phyloP scores from a whole-genome alignment of 1,140 invertebrate species.

The Diachasmimorpha longicaudata region DNA sequence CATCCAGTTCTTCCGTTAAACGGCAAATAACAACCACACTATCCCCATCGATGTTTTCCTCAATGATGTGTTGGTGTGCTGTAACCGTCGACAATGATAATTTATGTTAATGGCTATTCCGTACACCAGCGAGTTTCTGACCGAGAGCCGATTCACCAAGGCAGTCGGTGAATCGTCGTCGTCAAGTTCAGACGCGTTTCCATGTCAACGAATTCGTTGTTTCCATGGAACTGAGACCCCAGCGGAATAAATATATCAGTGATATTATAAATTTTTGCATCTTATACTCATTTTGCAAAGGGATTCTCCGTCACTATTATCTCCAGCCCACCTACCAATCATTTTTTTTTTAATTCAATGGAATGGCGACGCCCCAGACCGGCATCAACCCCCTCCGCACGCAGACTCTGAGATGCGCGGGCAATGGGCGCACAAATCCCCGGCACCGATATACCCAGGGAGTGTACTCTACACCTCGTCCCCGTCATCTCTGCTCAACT shows the following conservation, averaged over 20 bases:
- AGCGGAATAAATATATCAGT: neutral
- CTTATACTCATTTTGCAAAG: neutral
- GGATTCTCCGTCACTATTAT: neutral
- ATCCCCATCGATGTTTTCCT: neutral
- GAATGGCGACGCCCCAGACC: slow-evolving; percentile 57
- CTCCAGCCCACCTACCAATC: neutral
- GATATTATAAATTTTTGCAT: slow-evolving; percentile 4
- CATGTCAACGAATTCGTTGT: no score
- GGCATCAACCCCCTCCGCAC: slow-evolving; percentile 33
- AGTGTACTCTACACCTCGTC: slow-evolving; percentile 23
- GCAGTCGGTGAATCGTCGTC: slow-evolving; percentile 55
- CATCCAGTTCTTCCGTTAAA: neutral
- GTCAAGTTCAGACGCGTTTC: slow-evolving; percentile 47
- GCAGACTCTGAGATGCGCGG: slow-evolving; percentile 40
- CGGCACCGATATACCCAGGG: slow-evolving; percentile 24
- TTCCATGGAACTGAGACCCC: neutral
- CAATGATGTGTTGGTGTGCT: slow-evolving; percentile 36
- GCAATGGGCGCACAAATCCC: slow-evolving; percentile 23
- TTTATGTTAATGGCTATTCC: slow-evolving; percentile 63
- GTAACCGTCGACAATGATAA: slow-evolving; percentile 63
- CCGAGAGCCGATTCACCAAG: slow-evolving; percentile 38
- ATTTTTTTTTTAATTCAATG: slow-evolving; percentile 42
- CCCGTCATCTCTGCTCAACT: neutral
- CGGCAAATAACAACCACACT: neutral
- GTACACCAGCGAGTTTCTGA: slow-evolving; percentile 41